phyloP scores from a whole-genome alignment of 1,140 invertebrate species.

The Drusus annulatus region DNA sequence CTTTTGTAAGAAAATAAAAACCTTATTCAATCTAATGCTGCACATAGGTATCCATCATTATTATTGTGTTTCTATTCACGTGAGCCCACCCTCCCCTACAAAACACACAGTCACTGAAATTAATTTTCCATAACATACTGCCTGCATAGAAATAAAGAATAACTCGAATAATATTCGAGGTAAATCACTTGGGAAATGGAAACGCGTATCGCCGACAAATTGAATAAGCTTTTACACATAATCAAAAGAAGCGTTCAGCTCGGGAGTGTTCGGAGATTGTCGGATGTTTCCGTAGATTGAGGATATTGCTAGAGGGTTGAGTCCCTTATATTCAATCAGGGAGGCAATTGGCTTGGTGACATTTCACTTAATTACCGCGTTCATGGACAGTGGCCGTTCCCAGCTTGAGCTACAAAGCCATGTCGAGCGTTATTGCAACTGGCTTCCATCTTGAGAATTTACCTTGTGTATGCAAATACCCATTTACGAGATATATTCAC shows the following conservation, averaged over 20 bases:
- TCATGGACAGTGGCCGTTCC: constrained; percentile 35
- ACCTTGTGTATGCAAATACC: no score
- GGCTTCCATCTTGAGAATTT: no score
- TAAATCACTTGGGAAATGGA: constrained; percentile 50
- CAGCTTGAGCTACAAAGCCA: background rate
- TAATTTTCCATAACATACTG: constrained; percentile 28
- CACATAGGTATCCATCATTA: constrained; percentile 32
- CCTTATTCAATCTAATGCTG: constrained; percentile 28
- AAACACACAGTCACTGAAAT: constrained; percentile 43
- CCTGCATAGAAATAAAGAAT: constrained; percentile 21
- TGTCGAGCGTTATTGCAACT: no score
- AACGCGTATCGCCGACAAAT: constrained; percentile 40
- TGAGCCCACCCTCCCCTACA: constrained; percentile 10
- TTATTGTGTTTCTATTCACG: constrained; percentile 37
- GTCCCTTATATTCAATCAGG: constrained; percentile 57
- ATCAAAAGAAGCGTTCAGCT: constrained; percentile 17
- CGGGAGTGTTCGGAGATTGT: constrained; percentile 18
- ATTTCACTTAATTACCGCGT: constrained; percentile 58
- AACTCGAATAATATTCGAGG: constrained; percentile 32
- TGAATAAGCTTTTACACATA: constrained; percentile 41
- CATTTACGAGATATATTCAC: no score
- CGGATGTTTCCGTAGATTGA: background rate
- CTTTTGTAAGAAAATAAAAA: constrained; percentile 40
- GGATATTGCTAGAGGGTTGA: background rate
- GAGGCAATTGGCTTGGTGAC: constrained; percentile 56